Conservation (phyloP, 2,888 invertebrate genomes). For the Syritta pipiens region DNA sequence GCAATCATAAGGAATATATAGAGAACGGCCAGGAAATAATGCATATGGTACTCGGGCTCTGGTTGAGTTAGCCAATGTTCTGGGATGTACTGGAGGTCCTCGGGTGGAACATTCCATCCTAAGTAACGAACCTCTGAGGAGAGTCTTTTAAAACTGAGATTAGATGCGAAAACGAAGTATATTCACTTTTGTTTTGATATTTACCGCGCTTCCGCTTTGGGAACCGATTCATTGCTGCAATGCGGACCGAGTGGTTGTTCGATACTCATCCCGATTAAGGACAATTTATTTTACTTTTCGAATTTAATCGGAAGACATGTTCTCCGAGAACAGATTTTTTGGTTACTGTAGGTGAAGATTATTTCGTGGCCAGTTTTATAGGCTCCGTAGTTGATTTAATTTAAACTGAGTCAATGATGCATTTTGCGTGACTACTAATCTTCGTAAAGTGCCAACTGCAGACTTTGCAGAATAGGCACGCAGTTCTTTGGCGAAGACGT, state of each 20-base stretch:
- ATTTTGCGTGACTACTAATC: slow-evolving; percentile 59
- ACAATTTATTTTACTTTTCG: slow-evolving; percentile 17
- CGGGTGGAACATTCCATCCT: slow-evolving; percentile 88
- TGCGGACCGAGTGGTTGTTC: slow-evolving; percentile 53
- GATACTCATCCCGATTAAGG: slow-evolving; percentile 42
- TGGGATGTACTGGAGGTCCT: slow-evolving; percentile 87
- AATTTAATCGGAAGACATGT: slow-evolving; percentile 41
- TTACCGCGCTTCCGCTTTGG: slow-evolving; percentile 58
- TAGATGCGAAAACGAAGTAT: background rate
- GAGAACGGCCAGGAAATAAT: slow-evolving; percentile 87
- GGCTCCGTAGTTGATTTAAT: slow-evolving; percentile 44
- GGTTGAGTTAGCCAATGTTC: slow-evolving; percentile 89
- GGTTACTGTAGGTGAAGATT: slow-evolving; percentile 18
- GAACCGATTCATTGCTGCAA: slow-evolving; percentile 52
- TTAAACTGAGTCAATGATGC: background rate
- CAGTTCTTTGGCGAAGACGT: background rate
- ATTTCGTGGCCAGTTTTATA: slow-evolving; percentile 34
- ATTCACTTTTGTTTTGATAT: background rate
- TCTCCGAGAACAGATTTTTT: slow-evolving; percentile 12
- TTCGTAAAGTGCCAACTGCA: slow-evolving; percentile 26
- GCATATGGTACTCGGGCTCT: slow-evolving; percentile 89
- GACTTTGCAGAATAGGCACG: slow-evolving; percentile 31
- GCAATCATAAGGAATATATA: slow-evolving; percentile 88
- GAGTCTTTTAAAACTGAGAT: slow-evolving; percentile 52
- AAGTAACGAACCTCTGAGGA: slow-evolving; percentile 80